Conservation (phyloP, 2,888 invertebrate genomes). For the Eupithecia pulchellata region DNA sequence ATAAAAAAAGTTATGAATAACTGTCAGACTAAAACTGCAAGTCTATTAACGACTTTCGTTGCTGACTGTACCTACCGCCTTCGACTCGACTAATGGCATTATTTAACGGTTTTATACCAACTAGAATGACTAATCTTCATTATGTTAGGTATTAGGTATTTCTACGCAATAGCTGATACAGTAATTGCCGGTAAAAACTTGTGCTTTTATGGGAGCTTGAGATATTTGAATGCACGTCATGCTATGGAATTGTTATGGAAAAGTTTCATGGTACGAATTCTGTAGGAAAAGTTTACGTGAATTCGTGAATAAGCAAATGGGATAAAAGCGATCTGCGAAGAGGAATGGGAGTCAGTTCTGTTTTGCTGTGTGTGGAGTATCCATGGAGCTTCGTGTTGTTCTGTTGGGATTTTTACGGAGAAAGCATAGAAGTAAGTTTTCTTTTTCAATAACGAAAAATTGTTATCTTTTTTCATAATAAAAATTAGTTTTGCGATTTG, state of each 20-base stretch:
- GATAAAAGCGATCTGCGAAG: slow-evolving; percentile 46
- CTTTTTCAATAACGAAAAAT: too few species aligned
- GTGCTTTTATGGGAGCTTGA: slow-evolving; percentile 27
- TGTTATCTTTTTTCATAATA: too few species aligned
- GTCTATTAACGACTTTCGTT: not conserved
- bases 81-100: not conserved
- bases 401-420: not conserved
- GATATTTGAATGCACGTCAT: slow-evolving; percentile 31
- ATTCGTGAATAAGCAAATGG: slow-evolving; percentile 42
- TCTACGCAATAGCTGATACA: slow-evolving; percentile 19
- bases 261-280: slow-evolving; percentile 44
- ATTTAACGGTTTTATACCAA: slow-evolving; percentile 1
- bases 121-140: slow-evolving; percentile 11
- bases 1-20: not conserved
- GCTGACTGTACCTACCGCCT: not conserved
- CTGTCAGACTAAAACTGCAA: not conserved
- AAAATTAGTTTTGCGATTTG: too few species aligned
- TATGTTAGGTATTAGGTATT: slow-evolving; percentile 14
- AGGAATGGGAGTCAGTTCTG: slow-evolving; percentile 43
- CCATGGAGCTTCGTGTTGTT: slow-evolving; percentile 7
- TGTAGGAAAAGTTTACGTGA: slow-evolving; percentile 49
- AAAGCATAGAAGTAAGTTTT: not conserved
- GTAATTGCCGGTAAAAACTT: slow-evolving; percentile 21
- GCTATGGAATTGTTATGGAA: slow-evolving; percentile 58
- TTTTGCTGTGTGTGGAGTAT: not conserved